Conservation (phyloP, 2,888 invertebrate species). For the Aspidiotus rigidus region DNA sequence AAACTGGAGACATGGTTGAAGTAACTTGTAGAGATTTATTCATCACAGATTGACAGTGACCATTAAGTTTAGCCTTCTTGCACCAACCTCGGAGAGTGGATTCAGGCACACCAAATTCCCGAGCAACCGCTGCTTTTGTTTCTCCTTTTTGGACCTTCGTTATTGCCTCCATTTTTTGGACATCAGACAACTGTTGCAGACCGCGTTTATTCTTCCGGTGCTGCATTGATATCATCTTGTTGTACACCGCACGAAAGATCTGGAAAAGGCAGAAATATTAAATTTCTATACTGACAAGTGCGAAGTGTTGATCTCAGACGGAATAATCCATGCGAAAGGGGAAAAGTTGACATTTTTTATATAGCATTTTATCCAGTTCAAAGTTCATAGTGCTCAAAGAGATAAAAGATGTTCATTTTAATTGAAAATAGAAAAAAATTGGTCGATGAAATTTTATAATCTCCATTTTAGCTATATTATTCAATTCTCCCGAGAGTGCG, state of each 20-base stretch:
- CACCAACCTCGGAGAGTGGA: conserved; percentile 81
- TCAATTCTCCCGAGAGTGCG: no score
- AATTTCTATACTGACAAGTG: no score
- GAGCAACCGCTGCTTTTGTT: conserved; percentile 74
- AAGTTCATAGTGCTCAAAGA: no score
- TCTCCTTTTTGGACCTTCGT: conserved; percentile 74
- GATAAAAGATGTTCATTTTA: no score
- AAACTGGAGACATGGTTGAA: conserved; percentile 25
- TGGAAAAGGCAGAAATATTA: no score
- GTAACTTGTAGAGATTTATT: conserved; percentile 27
- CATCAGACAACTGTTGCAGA: conserved; percentile 63
- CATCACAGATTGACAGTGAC: conserved; percentile 36
- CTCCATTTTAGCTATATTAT: no score
- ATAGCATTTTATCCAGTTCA: no score
- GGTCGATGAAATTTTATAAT: no score
- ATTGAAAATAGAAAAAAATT: no score
- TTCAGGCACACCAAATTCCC: conserved; percentile 77
- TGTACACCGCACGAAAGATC: background rate
- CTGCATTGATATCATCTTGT: conserved; percentile 26
- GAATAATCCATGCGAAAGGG: no score
- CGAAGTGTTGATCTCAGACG: no score
- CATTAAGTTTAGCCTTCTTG: conserved; percentile 61
- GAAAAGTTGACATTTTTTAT: no score
- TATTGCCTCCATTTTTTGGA: conserved; percentile 72
- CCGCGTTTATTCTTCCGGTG: conserved; percentile 46